Conservation (phyloP, 1,140 invertebrate species). For the Kradibia gibbosae region DNA sequence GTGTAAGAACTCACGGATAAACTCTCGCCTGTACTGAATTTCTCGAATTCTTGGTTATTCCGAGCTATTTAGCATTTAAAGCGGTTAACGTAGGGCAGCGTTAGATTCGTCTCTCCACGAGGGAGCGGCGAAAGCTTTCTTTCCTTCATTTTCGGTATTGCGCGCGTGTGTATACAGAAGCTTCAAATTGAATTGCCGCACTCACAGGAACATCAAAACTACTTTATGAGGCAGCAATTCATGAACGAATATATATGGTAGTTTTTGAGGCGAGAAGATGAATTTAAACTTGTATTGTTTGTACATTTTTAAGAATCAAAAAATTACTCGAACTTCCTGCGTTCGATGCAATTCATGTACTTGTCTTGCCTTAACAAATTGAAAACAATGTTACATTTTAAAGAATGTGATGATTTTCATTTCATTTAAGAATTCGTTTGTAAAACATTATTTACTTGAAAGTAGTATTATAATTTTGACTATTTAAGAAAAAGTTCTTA, state of each 20-base stretch:
- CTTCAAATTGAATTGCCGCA: constrained; percentile 35
- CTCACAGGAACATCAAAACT: background rate
- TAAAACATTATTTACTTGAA: too few species aligned
- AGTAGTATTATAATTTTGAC: too few species aligned
- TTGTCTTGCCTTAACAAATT: too few species aligned
- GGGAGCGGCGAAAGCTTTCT: background rate
- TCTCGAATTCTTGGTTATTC: constrained; percentile 11
- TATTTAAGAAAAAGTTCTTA: too few species aligned
- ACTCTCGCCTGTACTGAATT: background rate
- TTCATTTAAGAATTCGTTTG: too few species aligned
- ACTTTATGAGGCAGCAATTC: background rate
- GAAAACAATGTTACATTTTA: too few species aligned
- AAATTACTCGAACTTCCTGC: too few species aligned
- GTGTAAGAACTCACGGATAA: constrained; percentile 14
- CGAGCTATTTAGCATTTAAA: constrained; percentile 47
- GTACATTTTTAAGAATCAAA: too few species aligned
- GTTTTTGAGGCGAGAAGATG: too few species aligned
- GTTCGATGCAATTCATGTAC: too few species aligned
- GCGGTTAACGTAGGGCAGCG: background rate
- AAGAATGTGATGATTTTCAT: too few species aligned
- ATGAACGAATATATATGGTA: background rate
- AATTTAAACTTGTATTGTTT: too few species aligned
- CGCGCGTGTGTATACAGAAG: background rate
- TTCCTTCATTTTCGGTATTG: constrained; percentile 30
- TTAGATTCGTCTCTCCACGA: background rate